Base-by-base conservation (phyloP, 2,888 invertebrate genomes). In the Scotopteryx bipunctaria region DNA sequence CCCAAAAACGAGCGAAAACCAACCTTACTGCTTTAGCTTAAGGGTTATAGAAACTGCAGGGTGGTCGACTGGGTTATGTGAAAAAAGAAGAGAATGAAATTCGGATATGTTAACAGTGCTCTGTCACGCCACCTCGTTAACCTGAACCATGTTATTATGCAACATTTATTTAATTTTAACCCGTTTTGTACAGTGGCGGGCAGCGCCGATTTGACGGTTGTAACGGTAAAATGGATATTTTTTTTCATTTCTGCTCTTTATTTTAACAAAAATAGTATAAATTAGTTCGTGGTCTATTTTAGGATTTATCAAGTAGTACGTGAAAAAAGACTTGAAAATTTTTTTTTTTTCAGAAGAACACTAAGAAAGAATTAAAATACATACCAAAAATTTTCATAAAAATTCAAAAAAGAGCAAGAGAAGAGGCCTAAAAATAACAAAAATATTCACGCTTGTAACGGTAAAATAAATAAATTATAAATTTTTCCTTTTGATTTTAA, bases 81-180 rank as follows among this genome's bases (percentile, higher is more conserved):
- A 36, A 45, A 41, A 70, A 70, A 69, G 62, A 68, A 69, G 64
- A 72, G 69, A 67, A 67, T 36, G 73, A 66, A 71, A 67, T 68
- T 69, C 66, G 72, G 77, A 78, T 80, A 78, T 75, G 83, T 81
- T 86, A 86, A 88, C 84, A 83, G 85, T 72, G 78, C 69, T 59
- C 78, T 83, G 89, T 89, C 89, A 89, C 89, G 89, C 83, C 76
- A 86, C 67, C 82, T 81, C 73, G 83, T 86, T 86, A 86, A 76
- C 75, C 71, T 76, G 69, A 72, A 84, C 73, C 83, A 67, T 89
- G 75, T 89, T 82, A 89, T 89, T 89, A 88, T 78, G 73, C 73
- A 68, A 78, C 81, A 82, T 86, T 86, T 86, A 86, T 86, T 86
- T 87, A 86, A 87, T 86, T 86, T 84, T 78, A 57, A 60, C 55